These are phyloP conservation scores for Melanargia galathea DNA, from an alignment of 2,888 invertebrate genomes.

Conservation along the genomic window DNA sequence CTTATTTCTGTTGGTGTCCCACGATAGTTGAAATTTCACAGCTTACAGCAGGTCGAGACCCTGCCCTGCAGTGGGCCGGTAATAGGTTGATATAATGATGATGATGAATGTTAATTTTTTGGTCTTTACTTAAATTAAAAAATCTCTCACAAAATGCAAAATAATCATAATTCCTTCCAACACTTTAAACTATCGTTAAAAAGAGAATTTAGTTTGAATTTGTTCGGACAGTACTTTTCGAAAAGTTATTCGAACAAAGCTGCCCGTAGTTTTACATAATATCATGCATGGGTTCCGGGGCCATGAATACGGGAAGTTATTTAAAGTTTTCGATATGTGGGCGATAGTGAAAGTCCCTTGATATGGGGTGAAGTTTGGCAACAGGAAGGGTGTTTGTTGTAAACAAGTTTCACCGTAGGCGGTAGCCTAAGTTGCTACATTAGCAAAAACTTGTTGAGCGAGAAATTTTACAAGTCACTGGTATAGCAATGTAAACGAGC, in stretches of 20 bases:
- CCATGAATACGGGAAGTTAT: slow-evolving; percentile 1
- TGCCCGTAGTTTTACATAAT: slow-evolving; percentile 6
- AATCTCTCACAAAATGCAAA: too few species aligned
- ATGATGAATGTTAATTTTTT: too few species aligned
- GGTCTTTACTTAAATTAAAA: too few species aligned
- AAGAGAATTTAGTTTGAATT: too few species aligned
- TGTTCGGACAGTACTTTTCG: too few species aligned
- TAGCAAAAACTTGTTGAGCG: neutral
- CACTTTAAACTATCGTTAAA: too few species aligned
- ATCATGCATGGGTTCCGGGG: slow-evolving; percentile 1
- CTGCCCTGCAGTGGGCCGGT: too few species aligned
- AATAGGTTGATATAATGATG: too few species aligned
- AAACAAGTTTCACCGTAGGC: neutral
- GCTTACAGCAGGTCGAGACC: too few species aligned
- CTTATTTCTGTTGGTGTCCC: too few species aligned
- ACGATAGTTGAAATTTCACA: too few species aligned
- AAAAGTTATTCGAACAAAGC: neutral
- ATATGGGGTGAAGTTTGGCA: neutral
- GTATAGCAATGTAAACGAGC: neutral
- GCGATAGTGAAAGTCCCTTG: slow-evolving; percentile 1
- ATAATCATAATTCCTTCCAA: too few species aligned
- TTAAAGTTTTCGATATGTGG: neutral
- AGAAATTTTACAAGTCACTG: neutral
- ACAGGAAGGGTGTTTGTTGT: slow-evolving; percentile 1
- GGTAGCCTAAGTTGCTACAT: neutral